These are phyloP conservation scores for Galeopterus variegatus DNA, from an alignment of 2,113 vertebrate genomes.

Conservation along the genomic window DNA sequence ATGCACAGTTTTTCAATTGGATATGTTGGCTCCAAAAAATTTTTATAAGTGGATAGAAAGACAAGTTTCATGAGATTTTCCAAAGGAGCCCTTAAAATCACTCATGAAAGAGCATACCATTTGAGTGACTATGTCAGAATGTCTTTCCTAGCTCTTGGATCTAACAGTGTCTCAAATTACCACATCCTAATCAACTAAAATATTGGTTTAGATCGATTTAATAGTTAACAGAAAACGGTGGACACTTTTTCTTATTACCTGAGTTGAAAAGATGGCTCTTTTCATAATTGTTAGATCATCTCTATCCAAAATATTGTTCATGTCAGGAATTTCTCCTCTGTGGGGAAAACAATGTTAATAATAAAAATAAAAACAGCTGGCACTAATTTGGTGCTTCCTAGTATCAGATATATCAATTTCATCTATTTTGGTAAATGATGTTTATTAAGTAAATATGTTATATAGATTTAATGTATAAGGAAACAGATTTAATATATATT, in stretches of 20 bases:
- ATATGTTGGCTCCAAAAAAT: neutral
- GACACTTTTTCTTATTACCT: conserved; percentile 89
- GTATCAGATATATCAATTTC: neutral
- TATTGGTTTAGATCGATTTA: neutral
- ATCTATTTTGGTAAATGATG: neutral
- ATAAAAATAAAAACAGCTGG: neutral
- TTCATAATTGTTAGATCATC: conserved; percentile 99
- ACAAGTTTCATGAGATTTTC: neutral
- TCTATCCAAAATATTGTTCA: conserved; percentile 96
- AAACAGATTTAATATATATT: neutral
- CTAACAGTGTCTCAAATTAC: neutral
- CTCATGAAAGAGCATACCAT: neutral
- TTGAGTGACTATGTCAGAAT: neutral
- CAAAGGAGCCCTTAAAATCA: neutral
- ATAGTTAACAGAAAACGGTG: neutral
- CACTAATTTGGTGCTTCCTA: neutral
- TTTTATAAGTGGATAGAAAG: neutral
- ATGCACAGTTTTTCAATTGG: neutral
- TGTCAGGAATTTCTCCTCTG: conserved; percentile 97
- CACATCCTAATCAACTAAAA: neutral
- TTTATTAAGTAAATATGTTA: neutral
- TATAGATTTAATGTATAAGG: neutral
- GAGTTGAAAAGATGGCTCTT: conserved; percentile 98
- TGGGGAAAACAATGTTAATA: conserved; percentile 70
- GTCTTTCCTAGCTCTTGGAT: neutral